Base-by-base conservation (phyloP, 92 coral and sea anemone species). In the Paragorgia papillata region DNA sequence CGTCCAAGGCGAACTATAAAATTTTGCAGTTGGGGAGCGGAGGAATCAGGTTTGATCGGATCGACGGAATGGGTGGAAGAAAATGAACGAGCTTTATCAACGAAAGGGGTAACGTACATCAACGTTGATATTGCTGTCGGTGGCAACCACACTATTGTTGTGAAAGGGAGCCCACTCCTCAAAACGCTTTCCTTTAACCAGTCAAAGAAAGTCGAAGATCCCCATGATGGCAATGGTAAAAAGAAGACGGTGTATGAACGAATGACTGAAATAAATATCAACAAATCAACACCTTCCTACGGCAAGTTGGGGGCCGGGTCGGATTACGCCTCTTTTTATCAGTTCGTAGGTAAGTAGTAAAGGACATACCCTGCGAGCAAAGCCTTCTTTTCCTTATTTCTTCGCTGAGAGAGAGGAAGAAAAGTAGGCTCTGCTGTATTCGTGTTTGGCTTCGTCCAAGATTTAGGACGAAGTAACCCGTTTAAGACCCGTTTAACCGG, bases 21-120 rank as follows among this genome's bases (percentile, higher is more conserved):
- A 68, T 74, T 93, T 55, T 93, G 97, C 54, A 90, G 96, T 85
- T 93, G 97, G 97, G 97, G 96, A 27, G 97, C 87, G 3, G 98
- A 94, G 56, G 98, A 94, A 66, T 79, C 79, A 66, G 80, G 83
- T 40, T 62, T 94, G 55, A 91, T 94, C 29, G 98, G 98, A 18
- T 94, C 98, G 19, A 76, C 83, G 62, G 98, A 94, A 60, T 94
- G 90, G 92, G 98, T 94, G 40, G 96, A 92, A 69, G 97, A 92
- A 56, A 90, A 92, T 51, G 76, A 75, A 34, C 85, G 86, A 39
- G 75, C 81, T 50, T 75, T 92, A 24, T 73, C 77, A 29, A 89
- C 85, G 14, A 80, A 90, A 13, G 97, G 90, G 6, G 86, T 92
- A 18, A 74, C 89, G 13, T 89, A 92, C 76, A 77, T 92, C 24